These are phyloP conservation scores for Ailuropoda melanoleuca DNA, from an alignment of 2,113 vertebrate genomes.

Conservation along the genomic window DNA sequence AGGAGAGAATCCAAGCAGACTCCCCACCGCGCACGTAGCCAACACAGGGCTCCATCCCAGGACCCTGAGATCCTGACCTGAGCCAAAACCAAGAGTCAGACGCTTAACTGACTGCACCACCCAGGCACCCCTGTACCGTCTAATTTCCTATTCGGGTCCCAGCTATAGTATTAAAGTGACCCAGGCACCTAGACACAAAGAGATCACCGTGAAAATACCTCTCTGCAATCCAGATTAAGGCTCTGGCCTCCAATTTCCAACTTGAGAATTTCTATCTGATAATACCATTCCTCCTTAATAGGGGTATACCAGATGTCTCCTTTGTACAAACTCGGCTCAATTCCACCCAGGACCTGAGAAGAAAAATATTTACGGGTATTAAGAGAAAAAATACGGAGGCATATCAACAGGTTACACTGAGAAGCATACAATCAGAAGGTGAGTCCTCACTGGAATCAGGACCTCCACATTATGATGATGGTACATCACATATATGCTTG, in stretches of 20 bases:
- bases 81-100: neutral
- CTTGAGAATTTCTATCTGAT: slow-evolving; percentile 96
- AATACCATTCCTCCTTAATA: slow-evolving; percentile 96
- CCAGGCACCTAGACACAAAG: neutral
- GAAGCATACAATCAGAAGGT: accelerated
- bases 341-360: slow-evolving; percentile 93
- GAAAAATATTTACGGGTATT: neutral
- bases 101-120: neutral
- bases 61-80: neutral
- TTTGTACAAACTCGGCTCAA: slow-evolving; percentile 90
- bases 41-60: neutral
- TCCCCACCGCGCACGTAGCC: neutral
- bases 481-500: neutral
- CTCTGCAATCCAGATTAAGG: slow-evolving; percentile 94
- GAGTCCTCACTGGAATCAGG: accelerated
- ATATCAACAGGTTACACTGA: accelerated
- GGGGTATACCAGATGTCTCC: slow-evolving; percentile 97
- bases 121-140: neutral
- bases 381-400: neutral
- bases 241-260: slow-evolving; percentile 94
- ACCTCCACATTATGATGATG: no score
- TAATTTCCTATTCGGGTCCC: neutral
- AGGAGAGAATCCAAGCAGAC: neutral
- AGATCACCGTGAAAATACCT: slow-evolving; percentile 84
- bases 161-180: neutral